Base-by-base conservation (phyloP, 2,113 vertebrate genomes). In the Poeciliopsis prolifica region DNA sequence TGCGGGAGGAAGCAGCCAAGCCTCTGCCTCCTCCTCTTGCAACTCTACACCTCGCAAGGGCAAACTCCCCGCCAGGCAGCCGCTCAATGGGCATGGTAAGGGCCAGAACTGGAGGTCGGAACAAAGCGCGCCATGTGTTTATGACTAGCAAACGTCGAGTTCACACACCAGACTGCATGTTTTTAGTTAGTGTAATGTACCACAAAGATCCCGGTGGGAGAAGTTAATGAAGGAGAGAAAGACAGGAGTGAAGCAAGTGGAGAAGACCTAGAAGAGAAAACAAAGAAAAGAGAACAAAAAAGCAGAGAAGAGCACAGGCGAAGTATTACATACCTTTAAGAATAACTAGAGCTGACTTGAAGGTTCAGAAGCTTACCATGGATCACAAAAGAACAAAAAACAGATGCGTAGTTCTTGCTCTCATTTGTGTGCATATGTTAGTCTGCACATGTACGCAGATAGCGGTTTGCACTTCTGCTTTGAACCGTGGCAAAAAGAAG, bases 21-120 rank as follows among this genome's bases (percentile, higher is more conserved):
- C 81, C 62, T 95, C 96, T 37, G 92, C 95, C 88, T 96, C 96
- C 87, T 96, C 97, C 78, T 98, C 98, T 78, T 98, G 97, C 94
- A 96, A 98, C 91, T 98, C 97, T 70, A 99, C 98, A 22, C 98
- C 98, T 68, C 95, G 97, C 90, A 99, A 99, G 94, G 96, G 97
- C 89, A 98, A 97, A 92, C 91, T 89, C 14, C 95, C 95, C 31
- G 26, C 87, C 61, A 97, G 96, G 87, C 97, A 97, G 8, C 94
- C 96, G 68, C 93, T 96, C 91, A 99, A 98, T 4, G 97, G 97
- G 83, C 97, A 98, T 68, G 96, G 98, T 98, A 94, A 81, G 95
- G 88, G 74, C 37, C 7, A 0, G 28, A n/a, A 54, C 22, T 3
- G 11, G 40, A 10, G 40, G 58, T 58, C 1, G 0, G 69, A 71